A percentile compares a stretch with the other conserved stretches of the same genome.
These are phyloP conservation scores for Lasioglossum morio DNA, from an alignment of 2,888 invertebrate species.

Conservation along the genomic window DNA sequence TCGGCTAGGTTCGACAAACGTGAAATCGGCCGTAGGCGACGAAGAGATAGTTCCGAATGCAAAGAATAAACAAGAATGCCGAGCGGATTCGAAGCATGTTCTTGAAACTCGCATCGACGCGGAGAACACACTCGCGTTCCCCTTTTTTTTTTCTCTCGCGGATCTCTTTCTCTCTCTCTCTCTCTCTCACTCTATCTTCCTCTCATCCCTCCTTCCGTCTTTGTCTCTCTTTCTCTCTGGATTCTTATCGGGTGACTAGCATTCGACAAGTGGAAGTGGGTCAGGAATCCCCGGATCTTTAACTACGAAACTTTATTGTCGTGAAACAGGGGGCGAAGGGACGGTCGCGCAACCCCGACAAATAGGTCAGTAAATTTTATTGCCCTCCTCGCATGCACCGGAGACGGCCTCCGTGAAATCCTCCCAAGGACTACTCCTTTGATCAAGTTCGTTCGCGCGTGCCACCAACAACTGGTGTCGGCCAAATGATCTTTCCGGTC, in stretches of 20 bases:
- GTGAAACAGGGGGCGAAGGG: slow-evolving; percentile 17
- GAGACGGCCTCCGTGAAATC: neutral
- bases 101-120: neutral
- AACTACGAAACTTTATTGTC: slow-evolving; percentile 51
- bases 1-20: slow-evolving; percentile 13
- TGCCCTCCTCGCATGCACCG: slow-evolving; percentile 10
- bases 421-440: neutral
- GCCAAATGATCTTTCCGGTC: neutral
- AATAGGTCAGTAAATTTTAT: slow-evolving; percentile 53
- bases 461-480: neutral
- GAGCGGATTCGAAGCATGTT: neutral
- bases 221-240: neutral
- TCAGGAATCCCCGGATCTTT: slow-evolving; percentile 58
- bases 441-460: neutral
- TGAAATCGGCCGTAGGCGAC: slow-evolving; percentile 10
- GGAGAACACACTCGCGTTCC: slow-evolving; percentile 23
- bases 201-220: too few relatives aligned
- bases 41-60: neutral
- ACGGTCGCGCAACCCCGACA: slow-evolving; percentile 19
- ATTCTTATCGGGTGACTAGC: slow-evolving; percentile 41
- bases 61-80: slow-evolving; percentile 10
- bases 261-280: slow-evolving; percentile 55
- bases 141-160: slow-evolving; percentile 17
- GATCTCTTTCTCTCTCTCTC: neutral
- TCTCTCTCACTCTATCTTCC: too few relatives aligned